Conservation (phyloP, 2,113 vertebrate genomes). For the Megatriorchis doriae region DNA sequence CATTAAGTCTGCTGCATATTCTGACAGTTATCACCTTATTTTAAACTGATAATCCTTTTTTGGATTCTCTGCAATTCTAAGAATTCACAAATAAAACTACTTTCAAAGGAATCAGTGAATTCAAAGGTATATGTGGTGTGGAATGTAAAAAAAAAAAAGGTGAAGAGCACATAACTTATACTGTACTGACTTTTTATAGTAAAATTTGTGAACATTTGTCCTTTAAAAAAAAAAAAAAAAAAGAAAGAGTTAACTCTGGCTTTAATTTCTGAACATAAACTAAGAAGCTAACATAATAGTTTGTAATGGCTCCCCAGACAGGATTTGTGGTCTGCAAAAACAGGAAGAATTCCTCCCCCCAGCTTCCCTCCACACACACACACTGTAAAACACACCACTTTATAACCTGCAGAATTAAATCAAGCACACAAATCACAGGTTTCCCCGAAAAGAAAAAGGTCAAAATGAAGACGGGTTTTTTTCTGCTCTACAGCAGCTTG, state of each 20-base stretch:
- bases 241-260: neutral
- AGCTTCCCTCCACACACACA: neutral
- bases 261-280: conserved; percentile 27
- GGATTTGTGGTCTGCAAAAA: conserved; percentile 52
- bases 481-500: conserved; percentile 23
- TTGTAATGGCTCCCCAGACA: conserved; percentile 15
- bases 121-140: neutral
- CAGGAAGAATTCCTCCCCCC: conserved; percentile 49
- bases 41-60: neutral
- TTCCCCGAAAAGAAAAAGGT: conserved; percentile 1
- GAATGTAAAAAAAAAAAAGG: neutral
- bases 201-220: neutral
- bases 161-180: neutral
- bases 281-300: conserved; percentile 34
- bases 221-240: neutral
- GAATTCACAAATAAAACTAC: neutral
- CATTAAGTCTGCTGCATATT: neutral
- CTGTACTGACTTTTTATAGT: neutral
- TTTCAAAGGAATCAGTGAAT: neutral
- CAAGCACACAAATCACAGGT: conserved; percentile 25
- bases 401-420: conserved; percentile 49
- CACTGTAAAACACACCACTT: conserved; percentile 24
- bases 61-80: neutral
- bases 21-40: neutral
- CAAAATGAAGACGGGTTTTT: neutral